phyloP scores from a whole-genome alignment of 1,140 invertebrate species.

The Drosophila kohkoa region DNA sequence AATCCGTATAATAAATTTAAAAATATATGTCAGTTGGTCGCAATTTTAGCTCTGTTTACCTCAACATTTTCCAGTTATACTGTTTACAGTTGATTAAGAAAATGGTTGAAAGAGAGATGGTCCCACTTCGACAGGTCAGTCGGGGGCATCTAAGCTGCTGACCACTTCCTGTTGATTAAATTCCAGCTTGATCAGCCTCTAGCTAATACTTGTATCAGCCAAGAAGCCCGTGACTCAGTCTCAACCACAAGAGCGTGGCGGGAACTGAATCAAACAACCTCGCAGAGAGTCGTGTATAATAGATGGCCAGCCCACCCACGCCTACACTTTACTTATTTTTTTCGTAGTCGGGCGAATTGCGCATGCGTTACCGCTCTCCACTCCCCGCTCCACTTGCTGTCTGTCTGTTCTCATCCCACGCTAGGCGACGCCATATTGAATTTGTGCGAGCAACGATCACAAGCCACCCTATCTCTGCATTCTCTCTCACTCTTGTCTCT shows the following conservation, averaged over 20 bases:
- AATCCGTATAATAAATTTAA: no score
- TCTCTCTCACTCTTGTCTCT: no score
- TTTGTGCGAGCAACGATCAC: slow-evolving; percentile 32
- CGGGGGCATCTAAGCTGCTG: slow-evolving; percentile 26
- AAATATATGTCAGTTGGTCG: no score
- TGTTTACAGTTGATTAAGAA: no score
- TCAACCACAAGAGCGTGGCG: slow-evolving; percentile 48
- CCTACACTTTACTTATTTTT: slow-evolving; percentile 34
- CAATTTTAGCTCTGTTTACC: no score
- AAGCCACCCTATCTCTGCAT: slow-evolving; percentile 27
- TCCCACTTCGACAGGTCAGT: no score
- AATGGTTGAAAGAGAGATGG: no score
- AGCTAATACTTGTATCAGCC: slow-evolving; percentile 19
- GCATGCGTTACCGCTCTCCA: slow-evolving; percentile 65
- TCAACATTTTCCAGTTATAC: no score
- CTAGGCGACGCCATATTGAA: slow-evolving; percentile 43
- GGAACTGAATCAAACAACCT: slow-evolving; percentile 44
- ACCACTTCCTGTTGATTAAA: slow-evolving; percentile 68
- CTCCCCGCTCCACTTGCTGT: slow-evolving; percentile 9
- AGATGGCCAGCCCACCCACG: slow-evolving; percentile 61
- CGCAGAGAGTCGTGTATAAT: slow-evolving; percentile 33
- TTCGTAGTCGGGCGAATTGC: slow-evolving; percentile 59
- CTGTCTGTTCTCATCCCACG: slow-evolving; percentile 20
- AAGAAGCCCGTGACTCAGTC: slow-evolving; percentile 60
- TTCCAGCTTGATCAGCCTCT: slow-evolving; percentile 38